phyloP scores from a whole-genome alignment of 2,113 vertebrate species.

The Podarcis raffonei region DNA sequence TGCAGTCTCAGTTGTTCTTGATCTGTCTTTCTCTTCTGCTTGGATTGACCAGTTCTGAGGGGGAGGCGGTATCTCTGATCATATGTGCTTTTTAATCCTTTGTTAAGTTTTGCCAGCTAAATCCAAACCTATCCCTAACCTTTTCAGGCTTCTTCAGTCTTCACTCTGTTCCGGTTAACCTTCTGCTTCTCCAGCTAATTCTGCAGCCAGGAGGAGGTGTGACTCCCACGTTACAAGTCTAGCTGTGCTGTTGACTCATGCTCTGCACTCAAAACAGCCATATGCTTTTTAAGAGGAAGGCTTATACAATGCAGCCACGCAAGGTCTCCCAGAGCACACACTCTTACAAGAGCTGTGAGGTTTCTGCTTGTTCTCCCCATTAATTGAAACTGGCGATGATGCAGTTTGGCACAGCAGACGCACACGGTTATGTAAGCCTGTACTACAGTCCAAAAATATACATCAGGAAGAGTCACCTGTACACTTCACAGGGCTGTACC shows the following conservation, averaged over 20 bases:
- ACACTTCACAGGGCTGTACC: neutral
- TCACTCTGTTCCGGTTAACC: conserved; percentile 74
- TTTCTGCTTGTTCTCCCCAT: conserved; percentile 47
- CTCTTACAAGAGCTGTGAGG: conserved; percentile 54
- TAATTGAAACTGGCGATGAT: conserved; percentile 34
- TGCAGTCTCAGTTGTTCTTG: conserved; percentile 44
- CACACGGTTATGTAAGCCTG: conserved; percentile 27
- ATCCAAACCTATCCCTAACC: conserved; percentile 67
- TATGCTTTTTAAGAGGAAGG: conserved; percentile 58
- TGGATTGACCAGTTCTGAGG: conserved; percentile 63
- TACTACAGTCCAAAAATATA: conserved; percentile 33
- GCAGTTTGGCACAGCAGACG: conserved; percentile 29
- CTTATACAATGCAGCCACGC: conserved; percentile 59
- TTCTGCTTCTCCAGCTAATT: conserved; percentile 72
- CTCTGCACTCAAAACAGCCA: conserved; percentile 62
- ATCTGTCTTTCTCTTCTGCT: conserved; percentile 44
- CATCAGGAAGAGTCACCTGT: neutral
- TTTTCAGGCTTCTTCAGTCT: conserved; percentile 66
- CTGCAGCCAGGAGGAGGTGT: conserved; percentile 72
- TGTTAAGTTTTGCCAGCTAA: conserved; percentile 53
- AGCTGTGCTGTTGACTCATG: conserved; percentile 66
- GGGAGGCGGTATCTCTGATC: neutral
- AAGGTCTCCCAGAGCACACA: conserved; percentile 61
- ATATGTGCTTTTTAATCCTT: neutral
- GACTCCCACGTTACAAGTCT: conserved; percentile 68